A percentile compares a stretch with the other conserved stretches of the same genome.
These are phyloP conservation scores for Lasioglossum vierecki DNA, from an alignment of 2,888 invertebrate genomes.

Conservation along the genomic window DNA sequence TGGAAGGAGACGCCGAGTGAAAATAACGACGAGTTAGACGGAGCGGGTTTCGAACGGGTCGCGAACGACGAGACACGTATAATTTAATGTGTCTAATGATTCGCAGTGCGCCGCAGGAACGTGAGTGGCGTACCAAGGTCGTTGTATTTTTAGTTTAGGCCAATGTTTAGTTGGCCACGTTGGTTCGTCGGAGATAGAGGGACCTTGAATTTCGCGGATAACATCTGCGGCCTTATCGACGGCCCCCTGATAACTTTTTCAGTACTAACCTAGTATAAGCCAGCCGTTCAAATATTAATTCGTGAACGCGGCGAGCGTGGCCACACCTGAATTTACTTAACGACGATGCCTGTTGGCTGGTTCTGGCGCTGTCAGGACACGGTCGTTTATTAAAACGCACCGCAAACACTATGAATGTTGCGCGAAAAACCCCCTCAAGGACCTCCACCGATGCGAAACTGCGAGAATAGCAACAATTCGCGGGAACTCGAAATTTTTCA, in stretches of 20 bases:
- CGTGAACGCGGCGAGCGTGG: conserved; percentile 66
- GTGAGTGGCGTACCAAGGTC: conserved; percentile 82
- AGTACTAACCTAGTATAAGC: conserved; percentile 84
- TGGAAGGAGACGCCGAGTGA: conserved; percentile 23
- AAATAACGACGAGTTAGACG: conserved; percentile 23
- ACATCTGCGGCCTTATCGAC: conserved; percentile 83
- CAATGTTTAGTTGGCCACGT: conserved; percentile 83
- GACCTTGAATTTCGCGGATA: conserved; percentile 84
- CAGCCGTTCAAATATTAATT: conserved; percentile 83
- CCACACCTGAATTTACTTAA: conserved; percentile 81
- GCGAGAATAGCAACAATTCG: background rate
- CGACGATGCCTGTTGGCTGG: conserved; percentile 31
- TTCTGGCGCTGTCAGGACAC: conserved; percentile 38
- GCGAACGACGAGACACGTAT: conserved; percentile 60
- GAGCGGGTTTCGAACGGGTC: conserved; percentile 32
- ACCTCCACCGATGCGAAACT: background rate
- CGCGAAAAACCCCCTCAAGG: background rate
- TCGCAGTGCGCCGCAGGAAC: conserved; percentile 77
- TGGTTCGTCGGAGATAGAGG: conserved; percentile 78
- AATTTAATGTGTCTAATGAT: conserved; percentile 79
- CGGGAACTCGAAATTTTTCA: background rate
- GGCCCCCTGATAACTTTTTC: conserved; percentile 79
- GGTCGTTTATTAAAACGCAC: conserved; percentile 39
- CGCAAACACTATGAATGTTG: background rate
- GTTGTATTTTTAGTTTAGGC: conserved; percentile 82